Evolutionary conservation across 2,797 vertebrate genomes (phyloP).

Genomic region (Gymnocypris eckloni): DNA sequence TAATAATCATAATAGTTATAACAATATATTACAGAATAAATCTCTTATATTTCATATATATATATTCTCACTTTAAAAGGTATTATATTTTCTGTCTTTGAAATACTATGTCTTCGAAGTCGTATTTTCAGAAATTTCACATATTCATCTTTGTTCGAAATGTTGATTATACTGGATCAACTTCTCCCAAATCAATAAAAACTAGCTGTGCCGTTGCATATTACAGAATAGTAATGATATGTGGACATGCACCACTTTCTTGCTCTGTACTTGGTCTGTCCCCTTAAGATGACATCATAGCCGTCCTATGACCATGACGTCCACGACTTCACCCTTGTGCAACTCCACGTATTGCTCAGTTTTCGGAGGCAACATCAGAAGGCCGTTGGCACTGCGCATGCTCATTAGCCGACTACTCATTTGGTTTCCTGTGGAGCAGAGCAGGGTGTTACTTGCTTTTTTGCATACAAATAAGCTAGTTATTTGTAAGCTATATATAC

Average conservation of each 20-base stretch:
- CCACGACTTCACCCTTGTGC: slow-evolving; percentile 98
- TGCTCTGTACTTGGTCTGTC: slow-evolving; percentile 69
- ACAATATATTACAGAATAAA: slow-evolving; percentile 98
- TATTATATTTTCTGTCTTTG: slow-evolving; percentile 89
- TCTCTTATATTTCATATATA: slow-evolving; percentile 84
- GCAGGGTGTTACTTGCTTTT: background rate
- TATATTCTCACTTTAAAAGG: slow-evolving; percentile 83
- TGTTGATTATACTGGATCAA: slow-evolving; percentile 90
- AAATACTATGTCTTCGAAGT: slow-evolving; percentile 82
- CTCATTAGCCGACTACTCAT: slow-evolving; percentile 99
- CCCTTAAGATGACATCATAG: slow-evolving; percentile 88
- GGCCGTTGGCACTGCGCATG: slow-evolving; percentile 98
- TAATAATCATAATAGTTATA: slow-evolving; percentile 76
- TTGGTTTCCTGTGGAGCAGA: slow-evolving; percentile 87
- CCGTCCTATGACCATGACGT: slow-evolving; percentile 98
- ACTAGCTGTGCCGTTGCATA: slow-evolving; percentile 98
- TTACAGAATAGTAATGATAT: slow-evolving; percentile 99
- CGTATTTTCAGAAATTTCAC: slow-evolving; percentile 52
- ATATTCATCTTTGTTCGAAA: slow-evolving; percentile 66
- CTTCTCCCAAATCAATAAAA: slow-evolving; percentile 92
- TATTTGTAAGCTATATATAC: background rate
- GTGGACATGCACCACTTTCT: slow-evolving; percentile 96
- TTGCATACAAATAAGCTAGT: background rate
- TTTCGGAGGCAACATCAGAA: slow-evolving; percentile 99
- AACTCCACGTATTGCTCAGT: slow-evolving; percentile 99